These are phyloP conservation scores for Tinamus major DNA, from an alignment of 2,797 vertebrate species.

Conservation along the genomic window DNA sequence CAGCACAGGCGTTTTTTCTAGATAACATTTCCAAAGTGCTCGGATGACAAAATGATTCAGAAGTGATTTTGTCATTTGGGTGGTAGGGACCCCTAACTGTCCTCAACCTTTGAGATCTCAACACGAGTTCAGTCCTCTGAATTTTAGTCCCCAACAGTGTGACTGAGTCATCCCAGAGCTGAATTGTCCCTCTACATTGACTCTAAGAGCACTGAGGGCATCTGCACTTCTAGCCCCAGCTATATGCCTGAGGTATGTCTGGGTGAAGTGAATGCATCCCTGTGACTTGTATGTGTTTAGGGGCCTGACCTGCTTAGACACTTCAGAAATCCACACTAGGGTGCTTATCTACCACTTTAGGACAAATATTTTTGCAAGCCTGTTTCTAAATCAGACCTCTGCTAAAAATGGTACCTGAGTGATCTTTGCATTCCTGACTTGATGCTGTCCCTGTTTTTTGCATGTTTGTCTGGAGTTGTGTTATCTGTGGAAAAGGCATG, in stretches of 20 bases:
- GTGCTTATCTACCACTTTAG: not conserved
- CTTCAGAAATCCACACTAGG: not conserved
- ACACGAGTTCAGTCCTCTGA: not conserved
- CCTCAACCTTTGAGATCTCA: not conserved
- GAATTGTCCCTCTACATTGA: not conserved
- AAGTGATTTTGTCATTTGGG: not conserved
- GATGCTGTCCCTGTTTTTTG: accelerated
- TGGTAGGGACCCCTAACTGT: not conserved
- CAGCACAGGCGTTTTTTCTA: not conserved
- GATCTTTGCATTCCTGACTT: not conserved
- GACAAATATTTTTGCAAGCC: not conserved
- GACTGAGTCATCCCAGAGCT: not conserved
- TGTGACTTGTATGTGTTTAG: not conserved
- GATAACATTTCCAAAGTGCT: not conserved
- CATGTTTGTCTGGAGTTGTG: not conserved
- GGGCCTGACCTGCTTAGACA: not conserved
- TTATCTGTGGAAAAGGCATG: not conserved
- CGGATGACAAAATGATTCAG: not conserved
- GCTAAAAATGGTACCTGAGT: not conserved
- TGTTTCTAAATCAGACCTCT: not conserved
- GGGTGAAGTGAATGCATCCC: not conserved
- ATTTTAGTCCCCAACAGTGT: not conserved
- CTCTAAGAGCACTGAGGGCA: not conserved
- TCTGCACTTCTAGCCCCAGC: not conserved
- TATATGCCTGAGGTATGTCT: too few species aligned